Base-by-base conservation (phyloP, 2,888 invertebrate species). In the Drosophila trichaetosa region DNA sequence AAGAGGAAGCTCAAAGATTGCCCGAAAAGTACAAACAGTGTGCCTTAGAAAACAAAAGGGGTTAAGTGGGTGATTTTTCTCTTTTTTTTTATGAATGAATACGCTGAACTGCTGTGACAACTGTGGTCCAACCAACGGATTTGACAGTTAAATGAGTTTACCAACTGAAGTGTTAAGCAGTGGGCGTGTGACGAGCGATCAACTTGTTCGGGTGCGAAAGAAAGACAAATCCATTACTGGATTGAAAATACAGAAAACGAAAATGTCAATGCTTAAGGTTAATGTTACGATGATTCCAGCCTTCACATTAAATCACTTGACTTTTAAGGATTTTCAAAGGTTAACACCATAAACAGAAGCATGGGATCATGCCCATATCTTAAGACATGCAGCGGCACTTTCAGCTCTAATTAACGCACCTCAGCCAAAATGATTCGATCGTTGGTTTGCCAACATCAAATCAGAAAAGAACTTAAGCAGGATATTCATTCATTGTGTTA, bases 31-130 rank as follows among this genome's bases (percentile, higher is more conserved):
- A 48, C 60, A 59, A 74, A 53, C 59, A 69, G 52, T 67, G 52
- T 33, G 36, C 34, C 34, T 49, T 38, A 27, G 51, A 63, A 69
- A 68, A 58, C 53, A 61, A 68, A 81, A 75, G 60, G 81, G 76
- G 76, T 68, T 76, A 70, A 83, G 62, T 60, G 38, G 46, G 54
- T 64, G 62, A 27, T 64, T 57, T 54, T 29, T 38, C 21, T 21
- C 13, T 10, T 21, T 21, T 54, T 54, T 36, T 2, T 4, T 54
- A n/a, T 13, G 24, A 18, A 16, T n/a, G 24, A n/a, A 40, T 21
- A 40, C 31, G 27, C 29, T 52, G 66, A 65, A 48, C 56, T 40
- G 29, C 33, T 59, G 64, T 61, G 76, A 70, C 80, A 69, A 11
- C 33, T 65, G 65, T 58, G 52, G 21, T 46, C 31, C 29, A 24